Evolutionary conservation across 2,797 vertebrate genomes (phyloP).

Genomic region (Myotis pilosus): DNA sequence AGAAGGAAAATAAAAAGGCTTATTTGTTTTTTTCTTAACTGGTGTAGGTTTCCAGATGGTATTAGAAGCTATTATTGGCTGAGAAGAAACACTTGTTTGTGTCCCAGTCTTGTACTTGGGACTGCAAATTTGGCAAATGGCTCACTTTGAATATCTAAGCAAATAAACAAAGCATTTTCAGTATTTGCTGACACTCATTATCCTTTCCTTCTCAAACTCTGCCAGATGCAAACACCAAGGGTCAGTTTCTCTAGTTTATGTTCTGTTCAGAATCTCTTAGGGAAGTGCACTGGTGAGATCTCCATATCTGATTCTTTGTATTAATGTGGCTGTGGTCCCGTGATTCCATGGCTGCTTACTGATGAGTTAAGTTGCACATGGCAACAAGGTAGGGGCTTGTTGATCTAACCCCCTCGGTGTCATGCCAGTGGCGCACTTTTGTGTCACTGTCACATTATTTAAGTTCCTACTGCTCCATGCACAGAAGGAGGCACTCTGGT

Average conservation of each 20-base stretch:
- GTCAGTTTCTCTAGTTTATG: not conserved
- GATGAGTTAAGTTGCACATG: not conserved
- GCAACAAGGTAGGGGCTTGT: not conserved
- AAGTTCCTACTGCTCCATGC: not conserved
- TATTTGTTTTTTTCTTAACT: slow-evolving; percentile 63
- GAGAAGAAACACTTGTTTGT: slow-evolving; percentile 66
- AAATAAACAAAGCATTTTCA: slow-evolving; percentile 71
- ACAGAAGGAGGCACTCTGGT: not conserved
- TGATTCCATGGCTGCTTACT: not conserved
- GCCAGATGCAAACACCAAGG: slow-evolving; percentile 38
- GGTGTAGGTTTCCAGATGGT: slow-evolving; percentile 63
- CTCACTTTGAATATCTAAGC: slow-evolving; percentile 58
- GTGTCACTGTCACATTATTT: not conserved
- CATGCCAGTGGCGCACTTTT: not conserved
- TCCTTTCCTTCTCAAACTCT: slow-evolving; percentile 42
- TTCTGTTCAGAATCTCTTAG: slow-evolving; percentile 21
- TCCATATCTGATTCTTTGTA: not conserved
- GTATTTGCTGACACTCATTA: slow-evolving; percentile 58
- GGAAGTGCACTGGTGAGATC: not conserved
- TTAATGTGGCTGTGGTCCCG: not conserved
- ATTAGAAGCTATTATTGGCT: slow-evolving; percentile 68
- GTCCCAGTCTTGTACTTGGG: slow-evolving; percentile 47
- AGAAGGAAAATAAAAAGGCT: slow-evolving; percentile 30
- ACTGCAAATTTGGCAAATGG: slow-evolving; percentile 55
- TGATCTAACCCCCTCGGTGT: not conserved